A percentile compares a stretch with the other conserved stretches of the same genome.
Evolutionary conservation across 2,113 vertebrate species (phyloP).

Genomic region (Meles meles): DNA sequence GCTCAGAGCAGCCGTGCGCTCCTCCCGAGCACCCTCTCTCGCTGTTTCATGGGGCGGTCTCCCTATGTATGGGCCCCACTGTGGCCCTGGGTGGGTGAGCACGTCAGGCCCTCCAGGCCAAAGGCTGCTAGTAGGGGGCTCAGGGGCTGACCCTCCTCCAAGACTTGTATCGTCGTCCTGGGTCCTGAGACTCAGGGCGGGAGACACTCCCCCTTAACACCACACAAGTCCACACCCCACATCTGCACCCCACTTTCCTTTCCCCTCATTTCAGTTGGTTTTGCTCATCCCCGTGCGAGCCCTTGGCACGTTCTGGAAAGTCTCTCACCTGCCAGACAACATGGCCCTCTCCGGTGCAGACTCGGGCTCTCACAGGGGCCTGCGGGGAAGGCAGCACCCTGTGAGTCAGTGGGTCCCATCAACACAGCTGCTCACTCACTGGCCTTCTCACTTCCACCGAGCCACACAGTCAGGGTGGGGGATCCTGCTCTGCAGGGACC

Average conservation of each 20-base stretch:
- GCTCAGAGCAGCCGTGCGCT: not conserved
- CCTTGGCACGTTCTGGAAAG: no score
- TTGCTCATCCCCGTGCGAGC: no score
- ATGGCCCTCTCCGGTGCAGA: no score
- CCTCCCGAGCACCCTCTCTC: fast-evolving
- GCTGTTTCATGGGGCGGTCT: fast-evolving
- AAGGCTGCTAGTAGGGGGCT: not conserved
- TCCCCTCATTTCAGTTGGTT: no score
- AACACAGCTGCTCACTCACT: fast-evolving
- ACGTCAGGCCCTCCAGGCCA: not conserved
- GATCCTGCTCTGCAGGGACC: not conserved
- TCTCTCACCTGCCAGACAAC: no score
- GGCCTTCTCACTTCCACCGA: not conserved
- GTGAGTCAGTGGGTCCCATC: fast-evolving
- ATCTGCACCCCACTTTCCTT: no score
- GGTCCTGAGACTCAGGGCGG: fast-evolving
- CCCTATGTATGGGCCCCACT: fast-evolving
- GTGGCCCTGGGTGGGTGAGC: not conserved
- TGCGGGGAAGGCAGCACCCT: not conserved
- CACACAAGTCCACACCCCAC: no score
- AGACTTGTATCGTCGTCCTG: not conserved
- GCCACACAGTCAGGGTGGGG: not conserved
- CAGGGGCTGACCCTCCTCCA: fast-evolving
- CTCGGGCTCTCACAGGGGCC: no score
- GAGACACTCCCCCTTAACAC: no score